These are phyloP conservation scores for Corbicula japonica DNA, from an alignment of 2,888 invertebrate species.

Conservation along the genomic window DNA sequence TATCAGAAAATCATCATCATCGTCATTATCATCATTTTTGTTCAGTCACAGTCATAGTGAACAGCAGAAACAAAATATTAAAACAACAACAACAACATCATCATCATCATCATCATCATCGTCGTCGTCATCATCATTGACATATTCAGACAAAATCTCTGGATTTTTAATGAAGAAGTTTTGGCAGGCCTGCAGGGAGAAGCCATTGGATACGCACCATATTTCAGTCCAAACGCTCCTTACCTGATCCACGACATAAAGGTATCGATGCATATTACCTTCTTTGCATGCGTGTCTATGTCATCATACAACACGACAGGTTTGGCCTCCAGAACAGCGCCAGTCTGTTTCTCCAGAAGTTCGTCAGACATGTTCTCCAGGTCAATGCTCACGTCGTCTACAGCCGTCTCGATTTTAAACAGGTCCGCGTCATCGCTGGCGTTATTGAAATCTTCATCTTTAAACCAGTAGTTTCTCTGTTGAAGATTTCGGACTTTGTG, in stretches of 20 bases:
- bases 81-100: no score
- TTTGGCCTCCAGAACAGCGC: not conserved
- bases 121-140: no score
- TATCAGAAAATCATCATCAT: no score
- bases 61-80: no score
- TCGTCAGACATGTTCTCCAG: not conserved
- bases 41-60: no score
- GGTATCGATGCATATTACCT: constrained; percentile 32
- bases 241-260: not conserved
- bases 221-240: not conserved
- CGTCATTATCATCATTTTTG: no score
- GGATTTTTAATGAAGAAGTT: not conserved
- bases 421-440: constrained; percentile 35
- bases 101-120: no score
- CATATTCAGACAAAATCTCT: not conserved
- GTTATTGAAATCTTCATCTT: constrained; percentile 25
- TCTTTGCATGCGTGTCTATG: constrained; percentile 44
- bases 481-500: not conserved
- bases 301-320: constrained; percentile 36
- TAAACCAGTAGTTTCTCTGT: constrained; percentile 19
- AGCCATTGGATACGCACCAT: no score
- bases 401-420: constrained; percentile 7
- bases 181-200: not conserved
- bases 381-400: constrained; percentile 22
- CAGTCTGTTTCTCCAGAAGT: not conserved